Conservation (phyloP, 2,797 vertebrate species). For the Eospalax fontanierii region DNA sequence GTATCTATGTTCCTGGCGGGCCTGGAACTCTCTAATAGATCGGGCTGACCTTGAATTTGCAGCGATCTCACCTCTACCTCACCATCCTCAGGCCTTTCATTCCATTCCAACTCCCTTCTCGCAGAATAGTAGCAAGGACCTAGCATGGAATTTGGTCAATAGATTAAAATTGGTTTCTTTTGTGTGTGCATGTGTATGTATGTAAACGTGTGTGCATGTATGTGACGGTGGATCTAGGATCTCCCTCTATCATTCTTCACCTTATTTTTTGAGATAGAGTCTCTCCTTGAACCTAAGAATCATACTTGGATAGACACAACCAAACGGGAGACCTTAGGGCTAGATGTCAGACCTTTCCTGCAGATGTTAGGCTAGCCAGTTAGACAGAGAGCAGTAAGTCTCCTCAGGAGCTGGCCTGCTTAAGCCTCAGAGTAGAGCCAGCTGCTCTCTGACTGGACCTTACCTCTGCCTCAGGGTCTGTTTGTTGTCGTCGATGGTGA, state of each 20-base stretch:
- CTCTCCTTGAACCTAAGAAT: background rate
- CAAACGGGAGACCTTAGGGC: background rate
- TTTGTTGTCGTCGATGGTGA: constrained; percentile 95
- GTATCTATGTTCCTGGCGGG: no score
- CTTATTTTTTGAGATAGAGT: background rate
- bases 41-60: no score
- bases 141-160: background rate
- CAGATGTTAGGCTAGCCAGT: background rate
- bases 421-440: background rate
- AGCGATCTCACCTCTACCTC: background rate
- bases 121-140: background rate
- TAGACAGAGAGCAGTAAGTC: background rate
- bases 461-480: constrained; percentile 95
- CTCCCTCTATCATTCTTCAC: background rate
- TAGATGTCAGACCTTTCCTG: background rate
- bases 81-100: background rate
- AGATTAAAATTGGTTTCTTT: background rate
- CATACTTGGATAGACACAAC: background rate
- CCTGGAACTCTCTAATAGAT: no score
- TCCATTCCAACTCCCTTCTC: background rate
- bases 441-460: constrained; percentile 43
- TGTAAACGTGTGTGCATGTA: background rate
- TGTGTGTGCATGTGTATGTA: background rate
- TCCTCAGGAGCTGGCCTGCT: background rate
- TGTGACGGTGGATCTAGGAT: no score